Evolutionary conservation across 1,140 invertebrate species (phyloP).

Genomic region (Dreissena polymorpha): DNA sequence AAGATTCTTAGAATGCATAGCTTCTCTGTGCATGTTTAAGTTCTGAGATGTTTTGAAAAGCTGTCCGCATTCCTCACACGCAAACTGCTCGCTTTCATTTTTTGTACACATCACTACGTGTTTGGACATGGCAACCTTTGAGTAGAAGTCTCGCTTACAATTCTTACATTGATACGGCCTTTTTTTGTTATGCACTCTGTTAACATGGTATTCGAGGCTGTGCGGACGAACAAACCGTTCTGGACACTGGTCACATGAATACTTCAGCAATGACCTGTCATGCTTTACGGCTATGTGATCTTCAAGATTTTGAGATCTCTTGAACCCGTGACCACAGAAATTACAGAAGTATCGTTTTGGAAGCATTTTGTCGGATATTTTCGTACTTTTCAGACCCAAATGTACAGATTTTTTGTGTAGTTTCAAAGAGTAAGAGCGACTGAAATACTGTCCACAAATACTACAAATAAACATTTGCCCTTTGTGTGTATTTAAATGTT

Average conservation of each 20-base stretch:
- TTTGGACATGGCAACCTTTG: conserved; percentile 1
- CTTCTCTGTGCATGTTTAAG: conserved; percentile 35
- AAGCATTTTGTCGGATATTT: neutral
- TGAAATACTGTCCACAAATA: conserved; percentile 7
- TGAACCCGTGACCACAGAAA: conserved; percentile 20
- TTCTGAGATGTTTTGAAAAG: conserved; percentile 13
- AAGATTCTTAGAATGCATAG: conserved; percentile 17
- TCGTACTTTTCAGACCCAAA: neutral
- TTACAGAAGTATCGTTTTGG: conserved; percentile 23
- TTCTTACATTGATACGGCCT: conserved; percentile 25
- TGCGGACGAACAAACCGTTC: conserved; percentile 29
- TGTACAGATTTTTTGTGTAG: conserved; percentile 14
- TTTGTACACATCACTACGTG: conserved; percentile 16
- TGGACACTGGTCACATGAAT: conserved; percentile 11
- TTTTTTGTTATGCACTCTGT: conserved; percentile 31
- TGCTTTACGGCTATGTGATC: conserved; percentile 35
- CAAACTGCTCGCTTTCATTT: conserved; percentile 7
- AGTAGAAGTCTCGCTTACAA: conserved; percentile 12
- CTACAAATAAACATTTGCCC: neutral
- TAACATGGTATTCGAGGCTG: conserved; percentile 21
- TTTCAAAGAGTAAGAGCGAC: conserved; percentile 18
- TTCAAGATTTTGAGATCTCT: neutral
- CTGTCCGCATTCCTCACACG: conserved; percentile 14
- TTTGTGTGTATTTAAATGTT: conserved; percentile 8
- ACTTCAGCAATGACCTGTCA: conserved; percentile 6